A percentile compares a stretch with the other conserved stretches of the same genome.
phyloP scores from a whole-genome alignment of 2,888 invertebrate genomes.

The Melanostoma scalare region DNA sequence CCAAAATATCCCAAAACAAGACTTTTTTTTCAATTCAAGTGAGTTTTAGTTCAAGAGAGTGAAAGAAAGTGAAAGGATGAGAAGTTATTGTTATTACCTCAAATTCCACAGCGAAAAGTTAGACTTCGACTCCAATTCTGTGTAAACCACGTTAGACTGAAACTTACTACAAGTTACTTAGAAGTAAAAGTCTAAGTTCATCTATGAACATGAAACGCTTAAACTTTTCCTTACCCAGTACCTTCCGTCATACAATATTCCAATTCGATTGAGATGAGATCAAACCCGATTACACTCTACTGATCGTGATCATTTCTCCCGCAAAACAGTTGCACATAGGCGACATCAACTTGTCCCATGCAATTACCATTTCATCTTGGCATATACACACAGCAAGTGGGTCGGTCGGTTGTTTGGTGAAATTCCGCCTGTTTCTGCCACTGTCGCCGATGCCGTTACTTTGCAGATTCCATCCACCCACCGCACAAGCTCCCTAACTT shows the following conservation, averaged over 20 bases:
- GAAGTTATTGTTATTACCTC: no score
- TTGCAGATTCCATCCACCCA: constrained; percentile 51
- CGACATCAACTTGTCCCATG: constrained; percentile 69
- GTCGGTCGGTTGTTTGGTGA: constrained; percentile 46
- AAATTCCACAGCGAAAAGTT: no score
- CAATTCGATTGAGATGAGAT: constrained; percentile 47
- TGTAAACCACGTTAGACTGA: no score
- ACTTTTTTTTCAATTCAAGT: no score
- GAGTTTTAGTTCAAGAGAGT: no score
- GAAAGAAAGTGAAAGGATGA: no score
- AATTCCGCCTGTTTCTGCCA: constrained; percentile 61
- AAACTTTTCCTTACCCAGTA: no score
- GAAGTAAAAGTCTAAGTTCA: no score
- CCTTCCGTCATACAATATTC: not conserved
- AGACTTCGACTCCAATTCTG: no score
- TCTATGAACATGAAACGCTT: no score
- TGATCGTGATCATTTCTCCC: constrained; percentile 65
- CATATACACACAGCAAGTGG: constrained; percentile 48
- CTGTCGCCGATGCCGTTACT: constrained; percentile 15
- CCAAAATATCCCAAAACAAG: no score
- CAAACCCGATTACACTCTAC: constrained; percentile 55
- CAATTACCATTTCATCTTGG: constrained; percentile 66
- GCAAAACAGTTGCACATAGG: constrained; percentile 50
- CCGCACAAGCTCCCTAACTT: constrained; percentile 10
- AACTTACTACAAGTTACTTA: no score